Percentiles rank a stretch among this genome's conserved stretches.
Evolutionary conservation across 2,797 vertebrate species (phyloP).

Genomic region (Pipistrellus pipistrellus): DNA sequence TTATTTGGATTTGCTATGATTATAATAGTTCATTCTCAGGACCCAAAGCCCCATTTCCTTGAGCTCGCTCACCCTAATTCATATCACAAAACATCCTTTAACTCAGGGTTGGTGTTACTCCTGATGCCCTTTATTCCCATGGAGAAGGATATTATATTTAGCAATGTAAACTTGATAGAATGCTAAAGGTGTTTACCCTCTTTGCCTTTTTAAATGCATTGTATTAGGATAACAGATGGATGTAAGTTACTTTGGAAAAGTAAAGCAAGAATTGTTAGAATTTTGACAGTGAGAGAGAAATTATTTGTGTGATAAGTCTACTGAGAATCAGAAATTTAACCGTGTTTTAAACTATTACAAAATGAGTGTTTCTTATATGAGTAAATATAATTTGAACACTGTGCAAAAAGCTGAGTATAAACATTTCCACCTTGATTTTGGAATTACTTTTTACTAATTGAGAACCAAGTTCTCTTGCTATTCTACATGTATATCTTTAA

Average conservation of each 20-base stretch:
- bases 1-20: conserved; percentile 55
- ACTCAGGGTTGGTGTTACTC: neutral
- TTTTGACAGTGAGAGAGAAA: conserved; percentile 36
- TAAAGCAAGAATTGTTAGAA: conserved; percentile 12
- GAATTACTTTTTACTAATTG: conserved; percentile 58
- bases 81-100: conserved; percentile 29
- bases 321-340: conserved; percentile 43
- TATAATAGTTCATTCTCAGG: conserved; percentile 3
- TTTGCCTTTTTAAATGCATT: conserved; percentile 9
- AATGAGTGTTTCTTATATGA: conserved; percentile 41
- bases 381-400: neutral
- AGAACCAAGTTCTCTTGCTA: conserved; percentile 48
- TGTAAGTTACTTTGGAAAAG: conserved; percentile 18
- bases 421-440: neutral
- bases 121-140: neutral
- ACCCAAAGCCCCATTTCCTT: neutral
- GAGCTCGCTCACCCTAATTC: neutral
- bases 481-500: neutral
- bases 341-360: conserved; percentile 42
- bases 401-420: neutral
- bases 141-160: conserved; percentile 43
- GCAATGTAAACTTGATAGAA: neutral
- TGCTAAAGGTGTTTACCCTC: neutral
- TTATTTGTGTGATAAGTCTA: neutral
- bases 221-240: neutral